phyloP scores from a whole-genome alignment of 2,888 invertebrate species.

The Oscheius sp. region DNA sequence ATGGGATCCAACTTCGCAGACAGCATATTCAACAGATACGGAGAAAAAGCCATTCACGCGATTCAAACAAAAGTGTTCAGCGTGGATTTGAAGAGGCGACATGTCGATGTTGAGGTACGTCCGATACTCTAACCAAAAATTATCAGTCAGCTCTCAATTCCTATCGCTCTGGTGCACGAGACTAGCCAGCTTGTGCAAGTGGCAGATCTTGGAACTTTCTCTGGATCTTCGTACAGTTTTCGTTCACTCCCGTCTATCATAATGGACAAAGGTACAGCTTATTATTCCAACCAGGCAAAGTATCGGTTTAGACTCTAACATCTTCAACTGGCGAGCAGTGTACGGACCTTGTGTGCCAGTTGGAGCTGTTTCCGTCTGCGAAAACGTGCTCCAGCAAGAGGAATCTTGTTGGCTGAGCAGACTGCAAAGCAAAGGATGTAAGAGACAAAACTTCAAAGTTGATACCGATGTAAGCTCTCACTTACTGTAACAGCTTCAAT shows the following conservation, averaged over 20 bases:
- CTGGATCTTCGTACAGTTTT: not conserved
- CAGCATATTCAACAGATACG: not conserved
- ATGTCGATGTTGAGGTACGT: conserved; percentile 7
- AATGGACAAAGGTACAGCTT: too few relatives aligned
- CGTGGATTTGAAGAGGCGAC: not conserved
- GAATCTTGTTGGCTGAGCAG: not conserved
- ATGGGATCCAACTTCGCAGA: not conserved
- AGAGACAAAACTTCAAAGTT: not conserved
- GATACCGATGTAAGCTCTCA: not conserved
- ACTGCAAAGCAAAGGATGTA: not conserved
- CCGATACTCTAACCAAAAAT: not conserved
- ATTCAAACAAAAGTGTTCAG: not conserved
- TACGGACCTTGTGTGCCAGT: not conserved
- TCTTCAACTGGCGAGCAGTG: not conserved
- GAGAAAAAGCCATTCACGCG: not conserved
- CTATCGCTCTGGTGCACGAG: conserved; percentile 1
- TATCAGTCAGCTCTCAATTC: not conserved
- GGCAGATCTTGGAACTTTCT: conserved; percentile 1
- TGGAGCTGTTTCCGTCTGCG: not conserved
- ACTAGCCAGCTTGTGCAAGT: not conserved
- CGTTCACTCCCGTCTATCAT: not conserved
- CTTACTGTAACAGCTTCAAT: not conserved
- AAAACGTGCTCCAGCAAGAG: not conserved
- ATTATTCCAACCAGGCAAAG: not conserved
- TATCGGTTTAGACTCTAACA: not conserved